phyloP scores from a whole-genome alignment of 2,888 invertebrate species.

The Geophilus truncorum region DNA sequence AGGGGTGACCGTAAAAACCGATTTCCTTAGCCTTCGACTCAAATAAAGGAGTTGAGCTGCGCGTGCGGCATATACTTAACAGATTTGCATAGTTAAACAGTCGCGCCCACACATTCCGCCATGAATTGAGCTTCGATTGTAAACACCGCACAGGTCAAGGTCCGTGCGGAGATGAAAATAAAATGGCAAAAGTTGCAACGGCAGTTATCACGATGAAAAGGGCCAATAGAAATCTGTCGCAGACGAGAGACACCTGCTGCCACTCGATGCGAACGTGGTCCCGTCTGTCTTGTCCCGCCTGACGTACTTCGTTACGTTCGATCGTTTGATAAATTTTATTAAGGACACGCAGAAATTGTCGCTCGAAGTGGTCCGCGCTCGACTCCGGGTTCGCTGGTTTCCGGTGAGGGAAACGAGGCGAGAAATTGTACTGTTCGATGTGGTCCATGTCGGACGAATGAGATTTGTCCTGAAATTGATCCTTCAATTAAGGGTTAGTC shows the following conservation, averaged over 20 bases:
- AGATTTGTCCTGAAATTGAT: slow-evolving; percentile 23
- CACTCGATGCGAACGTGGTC: slow-evolving; percentile 78
- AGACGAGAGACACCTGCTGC: slow-evolving; percentile 74
- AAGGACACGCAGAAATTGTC: slow-evolving; percentile 57
- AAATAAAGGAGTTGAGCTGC: slow-evolving; percentile 14
- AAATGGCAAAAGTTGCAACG: slow-evolving; percentile 71
- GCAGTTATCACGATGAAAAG: slow-evolving; percentile 71
- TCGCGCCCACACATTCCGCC: background rate
- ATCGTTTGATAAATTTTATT: slow-evolving; percentile 68
- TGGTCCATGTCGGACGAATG: slow-evolving; percentile 39
- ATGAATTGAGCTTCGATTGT: slow-evolving; percentile 5
- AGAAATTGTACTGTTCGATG: slow-evolving; percentile 41
- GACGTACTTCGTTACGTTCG: slow-evolving; percentile 71
- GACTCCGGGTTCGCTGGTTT: slow-evolving; percentile 35
- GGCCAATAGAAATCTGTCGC: slow-evolving; percentile 66
- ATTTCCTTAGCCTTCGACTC: background rate
- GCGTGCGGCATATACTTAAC: slow-evolving; percentile 8
- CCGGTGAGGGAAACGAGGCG: slow-evolving; percentile 40
- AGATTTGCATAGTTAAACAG: background rate
- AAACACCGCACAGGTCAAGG: slow-evolving; percentile 44
- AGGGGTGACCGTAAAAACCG: background rate
- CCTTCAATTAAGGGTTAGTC: background rate
- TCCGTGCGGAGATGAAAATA: slow-evolving; percentile 62
- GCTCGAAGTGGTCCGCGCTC: slow-evolving; percentile 47
- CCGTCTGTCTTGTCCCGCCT: slow-evolving; percentile 70